Percentiles rank a stretch among this genome's conserved stretches.
Evolutionary conservation across 2,888 invertebrate species (phyloP).

Genomic region (Caenorhabditis becei): DNA sequence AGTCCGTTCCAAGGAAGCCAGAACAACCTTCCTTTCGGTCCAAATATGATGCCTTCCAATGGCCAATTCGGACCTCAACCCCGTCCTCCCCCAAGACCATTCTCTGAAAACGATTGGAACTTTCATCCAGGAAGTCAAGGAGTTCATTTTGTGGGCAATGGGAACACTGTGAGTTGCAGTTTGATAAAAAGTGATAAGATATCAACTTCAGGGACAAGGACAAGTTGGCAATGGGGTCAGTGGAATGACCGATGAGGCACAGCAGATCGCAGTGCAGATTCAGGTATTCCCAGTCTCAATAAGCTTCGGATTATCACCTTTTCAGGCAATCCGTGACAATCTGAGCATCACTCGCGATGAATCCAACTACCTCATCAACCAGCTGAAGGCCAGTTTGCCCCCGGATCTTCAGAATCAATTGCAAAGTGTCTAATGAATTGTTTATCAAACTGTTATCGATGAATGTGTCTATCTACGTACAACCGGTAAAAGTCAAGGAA

Average conservation of each 20-base stretch:
- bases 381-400: conserved; percentile 45
- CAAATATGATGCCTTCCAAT: conserved; percentile 12
- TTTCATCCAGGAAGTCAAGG: conserved; percentile 50
- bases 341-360: conserved; percentile 39
- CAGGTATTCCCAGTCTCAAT: too few relatives aligned
- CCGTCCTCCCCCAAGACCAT: conserved; percentile 14
- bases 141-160: conserved; percentile 45
- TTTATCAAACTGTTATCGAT: neutral
- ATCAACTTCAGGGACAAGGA: conserved; percentile 15
- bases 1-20: conserved; percentile 2
- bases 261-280: conserved; percentile 53
- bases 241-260: conserved; percentile 38
- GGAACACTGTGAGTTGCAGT: neutral
- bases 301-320: neutral
- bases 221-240: neutral
- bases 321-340: conserved; percentile 56
- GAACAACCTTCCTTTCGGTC: conserved; percentile 31
- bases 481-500: conserved; percentile 12
- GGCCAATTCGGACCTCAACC: conserved; percentile 17
- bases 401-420: conserved; percentile 47
- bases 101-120: conserved; percentile 45
- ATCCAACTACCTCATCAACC: conserved; percentile 43
- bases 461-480: conserved; percentile 1
- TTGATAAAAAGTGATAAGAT: neutral
- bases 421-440: conserved; percentile 14